These are phyloP conservation scores for Drosophila arawakana DNA, from an alignment of 1,140 invertebrate species.

Conservation along the genomic window DNA sequence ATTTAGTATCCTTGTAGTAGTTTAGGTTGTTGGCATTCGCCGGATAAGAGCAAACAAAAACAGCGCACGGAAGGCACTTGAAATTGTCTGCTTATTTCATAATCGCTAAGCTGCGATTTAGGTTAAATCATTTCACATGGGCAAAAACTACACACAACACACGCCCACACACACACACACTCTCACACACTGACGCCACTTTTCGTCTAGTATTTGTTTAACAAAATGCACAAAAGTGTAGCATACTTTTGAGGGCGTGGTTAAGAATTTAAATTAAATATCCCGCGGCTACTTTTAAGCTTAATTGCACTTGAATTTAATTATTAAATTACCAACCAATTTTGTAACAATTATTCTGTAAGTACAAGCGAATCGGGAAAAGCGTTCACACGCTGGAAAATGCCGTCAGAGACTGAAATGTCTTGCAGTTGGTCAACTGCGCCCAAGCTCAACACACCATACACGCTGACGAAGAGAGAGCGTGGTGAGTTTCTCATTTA, in stretches of 20 bases:
- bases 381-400: constrained; percentile 59
- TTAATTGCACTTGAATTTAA: constrained; percentile 16
- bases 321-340: constrained; percentile 47
- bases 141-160: constrained; percentile 3
- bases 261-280: constrained; percentile 17
- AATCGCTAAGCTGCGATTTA: constrained; percentile 63
- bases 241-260: constrained; percentile 36
- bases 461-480: background rate
- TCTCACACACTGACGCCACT: background rate
- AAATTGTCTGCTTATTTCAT: constrained; percentile 73
- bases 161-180: too few species aligned
- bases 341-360: constrained; percentile 27
- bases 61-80: constrained; percentile 4
- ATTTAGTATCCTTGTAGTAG: background rate
- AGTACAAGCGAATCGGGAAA: constrained; percentile 16
- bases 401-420: constrained; percentile 72
- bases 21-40: constrained; percentile 14
- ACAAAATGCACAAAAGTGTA: background rate
- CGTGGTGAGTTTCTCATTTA: constrained; percentile 67
- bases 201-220: background rate
- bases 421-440: constrained; percentile 16
- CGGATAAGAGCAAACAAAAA: constrained; percentile 28
- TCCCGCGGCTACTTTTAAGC: background rate
- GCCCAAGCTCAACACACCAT: constrained; percentile 28
- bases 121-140: constrained; percentile 54